Percentiles rank a stretch among this genome's conserved stretches.
Conservation (phyloP, 64 coral and sea anemone genomes). For the Montipora sp. region DNA sequence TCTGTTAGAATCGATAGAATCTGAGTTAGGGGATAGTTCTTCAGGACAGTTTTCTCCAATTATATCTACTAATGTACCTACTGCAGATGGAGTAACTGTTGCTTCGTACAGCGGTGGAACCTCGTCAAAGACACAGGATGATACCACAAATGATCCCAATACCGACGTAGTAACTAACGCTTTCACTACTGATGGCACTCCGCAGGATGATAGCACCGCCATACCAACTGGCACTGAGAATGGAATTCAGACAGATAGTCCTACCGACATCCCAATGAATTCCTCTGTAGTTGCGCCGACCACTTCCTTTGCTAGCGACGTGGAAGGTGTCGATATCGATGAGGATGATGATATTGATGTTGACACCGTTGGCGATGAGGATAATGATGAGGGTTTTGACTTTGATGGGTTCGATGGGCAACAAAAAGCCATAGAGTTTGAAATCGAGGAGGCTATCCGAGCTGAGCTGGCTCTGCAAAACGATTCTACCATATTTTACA, state of each 20-base stretch:
- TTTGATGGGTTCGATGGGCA: neutral
- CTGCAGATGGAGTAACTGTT: neutral
- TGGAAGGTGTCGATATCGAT: neutral
- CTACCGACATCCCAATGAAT: neutral
- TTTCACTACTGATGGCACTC: neutral
- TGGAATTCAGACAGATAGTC: neutral
- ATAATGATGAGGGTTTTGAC: neutral
- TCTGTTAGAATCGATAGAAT: too few species aligned
- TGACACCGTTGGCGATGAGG: neutral
- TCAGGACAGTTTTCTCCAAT: neutral
- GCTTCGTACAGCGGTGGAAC: neutral
- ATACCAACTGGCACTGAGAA: neutral
- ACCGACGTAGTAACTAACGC: neutral
- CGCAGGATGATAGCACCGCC: neutral
- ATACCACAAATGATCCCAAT: neutral
- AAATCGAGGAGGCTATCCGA: constrained; percentile 17
- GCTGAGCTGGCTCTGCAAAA: constrained; percentile 5
- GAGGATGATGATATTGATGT: neutral
- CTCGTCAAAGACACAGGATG: neutral
- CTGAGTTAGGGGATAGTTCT: neutral
- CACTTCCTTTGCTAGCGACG: neutral
- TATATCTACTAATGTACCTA: neutral
- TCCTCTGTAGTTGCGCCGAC: neutral
- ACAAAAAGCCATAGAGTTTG: neutral
- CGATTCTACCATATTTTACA: neutral